Evolutionary conservation across 2,888 invertebrate species (phyloP), one percentile per base, ranked within the genome.

Genomic region (Laspeyria flexula): DNA sequence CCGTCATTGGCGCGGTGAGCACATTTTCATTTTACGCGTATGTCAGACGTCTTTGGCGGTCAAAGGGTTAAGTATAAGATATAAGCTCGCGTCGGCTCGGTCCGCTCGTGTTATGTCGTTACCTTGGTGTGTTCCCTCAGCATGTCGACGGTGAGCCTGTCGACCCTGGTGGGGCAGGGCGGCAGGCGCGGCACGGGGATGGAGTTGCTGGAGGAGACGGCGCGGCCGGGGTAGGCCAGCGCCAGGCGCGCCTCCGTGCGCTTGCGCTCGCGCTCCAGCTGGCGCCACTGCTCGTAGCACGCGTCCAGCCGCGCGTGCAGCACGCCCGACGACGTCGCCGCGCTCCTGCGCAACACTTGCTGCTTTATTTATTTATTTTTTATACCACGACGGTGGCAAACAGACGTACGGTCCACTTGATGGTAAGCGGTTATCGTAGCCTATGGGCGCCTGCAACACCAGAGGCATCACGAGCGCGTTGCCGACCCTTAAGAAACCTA

Each of bases 261-360:
- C 79, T 97, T 97, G 6, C 96, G 89, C 77, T 97, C 96, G 42
- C 96, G 95, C 75, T 97, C 96, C 37, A 97, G 79, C 71, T 95
- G 95, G 40, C 95, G 94, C 90, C 96, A 96, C 67, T 96, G 96
- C 55, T 96, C 96, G 77, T 96, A 96, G 73, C 96, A 96, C 43
- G 96, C 95, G 76, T 97, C 96, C 3, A 97, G 88, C 0, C 95
- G 93, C 6, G 94, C 89, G 83, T 96, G 96, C 1, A 96, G 90
- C 25, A 96, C 94, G 23, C 93, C 92, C 0, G 95, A 93, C 0
- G 94, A 93, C 0, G 88, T 81, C 0, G 82, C 85, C 1, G 86
- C 81, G 41, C 92, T 70, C 85, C 94, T 85, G 92, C 21, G 21
- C 21, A 2, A 21, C 21, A 21, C 2, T n/a, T n/a, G n/a, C n/a